Conservation (phyloP, 23 tunicate species). For the Ciona savignyi region DNA sequence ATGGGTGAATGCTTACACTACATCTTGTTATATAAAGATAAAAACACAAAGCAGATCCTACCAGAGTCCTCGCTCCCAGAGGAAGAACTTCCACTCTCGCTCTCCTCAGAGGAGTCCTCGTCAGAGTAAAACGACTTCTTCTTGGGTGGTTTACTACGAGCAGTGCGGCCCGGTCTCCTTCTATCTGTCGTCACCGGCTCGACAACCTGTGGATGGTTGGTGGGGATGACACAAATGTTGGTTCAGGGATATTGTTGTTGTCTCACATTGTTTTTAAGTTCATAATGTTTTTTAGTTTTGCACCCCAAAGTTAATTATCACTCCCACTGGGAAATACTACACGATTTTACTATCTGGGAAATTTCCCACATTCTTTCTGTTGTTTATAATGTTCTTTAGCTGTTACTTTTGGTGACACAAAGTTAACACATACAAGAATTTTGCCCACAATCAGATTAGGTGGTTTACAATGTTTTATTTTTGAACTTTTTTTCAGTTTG, state of each 20-base stretch:
- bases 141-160: constrained; percentile 21
- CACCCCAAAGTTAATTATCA: too few relatives aligned
- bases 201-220: not conserved
- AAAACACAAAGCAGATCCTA: too few relatives aligned
- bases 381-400: too few relatives aligned
- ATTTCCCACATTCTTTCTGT: too few relatives aligned
- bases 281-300: too few relatives aligned
- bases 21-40: too few relatives aligned
- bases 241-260: not conserved
- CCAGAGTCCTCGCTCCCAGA: constrained; percentile 53
- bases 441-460: not conserved
- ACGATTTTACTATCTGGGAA: too few relatives aligned
- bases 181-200: not conserved
- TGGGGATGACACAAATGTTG: too few relatives aligned
- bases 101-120: constrained; percentile 22
- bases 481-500: too few relatives aligned
- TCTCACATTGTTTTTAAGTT: not conserved
- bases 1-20: too few relatives aligned
- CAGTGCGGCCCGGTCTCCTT: not conserved
- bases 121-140: constrained; percentile 86
- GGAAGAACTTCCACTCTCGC: not conserved
- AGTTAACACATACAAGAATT: not conserved
- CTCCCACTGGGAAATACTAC: too few relatives aligned
- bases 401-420: not conserved
- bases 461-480: too few relatives aligned